Evolutionary conservation across 1,140 invertebrate species (phyloP).

Genomic region (Pinna nobilis): DNA sequence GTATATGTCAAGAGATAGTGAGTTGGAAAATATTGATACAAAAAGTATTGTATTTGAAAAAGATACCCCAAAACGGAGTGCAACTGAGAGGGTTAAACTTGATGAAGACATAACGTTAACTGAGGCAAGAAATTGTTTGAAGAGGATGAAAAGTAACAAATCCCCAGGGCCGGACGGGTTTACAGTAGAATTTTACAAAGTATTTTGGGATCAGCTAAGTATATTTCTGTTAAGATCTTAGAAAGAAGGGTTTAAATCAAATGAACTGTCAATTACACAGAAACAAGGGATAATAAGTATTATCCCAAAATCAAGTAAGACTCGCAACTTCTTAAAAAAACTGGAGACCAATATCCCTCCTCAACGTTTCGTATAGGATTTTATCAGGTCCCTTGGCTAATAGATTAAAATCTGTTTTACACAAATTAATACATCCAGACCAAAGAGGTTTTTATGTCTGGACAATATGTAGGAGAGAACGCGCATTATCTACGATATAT

Average conservation of each 20-base stretch:
- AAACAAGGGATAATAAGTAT: too few species aligned
- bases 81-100: background rate
- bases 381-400: too few species aligned
- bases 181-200: too few species aligned
- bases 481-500: slow-evolving; percentile 11
- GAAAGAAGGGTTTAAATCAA: background rate
- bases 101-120: background rate
- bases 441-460: slow-evolving; percentile 6
- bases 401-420: background rate
- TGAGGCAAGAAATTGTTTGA: too few species aligned
- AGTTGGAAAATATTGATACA: too few species aligned
- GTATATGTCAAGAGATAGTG: too few species aligned
- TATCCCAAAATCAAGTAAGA: background rate
- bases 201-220: too few species aligned
- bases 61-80: background rate
- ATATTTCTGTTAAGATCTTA: too few species aligned
- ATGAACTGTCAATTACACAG: background rate
- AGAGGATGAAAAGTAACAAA: too few species aligned
- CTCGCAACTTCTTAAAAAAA: background rate
- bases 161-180: background rate
- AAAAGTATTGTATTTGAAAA: too few species aligned
- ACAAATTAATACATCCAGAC: background rate
- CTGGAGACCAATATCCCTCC: too few species aligned
- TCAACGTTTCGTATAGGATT: background rate
- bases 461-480: slow-evolving; percentile 7